These are phyloP conservation scores for Montipora cactus DNA, from an alignment of 64 coral and sea anemone species.

Conservation along the genomic window DNA sequence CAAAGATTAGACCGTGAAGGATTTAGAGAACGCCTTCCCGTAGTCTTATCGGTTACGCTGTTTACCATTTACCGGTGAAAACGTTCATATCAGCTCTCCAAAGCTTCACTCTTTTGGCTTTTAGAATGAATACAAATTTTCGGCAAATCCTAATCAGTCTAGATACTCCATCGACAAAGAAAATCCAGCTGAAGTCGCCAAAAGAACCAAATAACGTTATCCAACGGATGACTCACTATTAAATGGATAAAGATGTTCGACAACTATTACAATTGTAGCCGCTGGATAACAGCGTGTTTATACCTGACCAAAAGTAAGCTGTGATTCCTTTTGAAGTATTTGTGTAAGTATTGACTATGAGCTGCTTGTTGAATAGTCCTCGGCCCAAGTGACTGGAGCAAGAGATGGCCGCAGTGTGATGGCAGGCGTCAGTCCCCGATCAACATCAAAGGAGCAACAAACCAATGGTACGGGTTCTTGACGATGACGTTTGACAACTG, in stretches of 20 bases:
- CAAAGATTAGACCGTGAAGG: background rate
- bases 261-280: background rate
- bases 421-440: constrained; percentile 2
- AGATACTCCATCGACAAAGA: background rate
- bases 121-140: background rate
- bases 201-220: background rate
- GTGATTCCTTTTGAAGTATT: background rate
- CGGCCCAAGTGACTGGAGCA: background rate
- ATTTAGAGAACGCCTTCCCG: background rate
- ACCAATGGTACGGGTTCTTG: background rate
- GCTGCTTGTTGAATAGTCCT: background rate
- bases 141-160: background rate
- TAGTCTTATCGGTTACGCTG: background rate
- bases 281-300: background rate
- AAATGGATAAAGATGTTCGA: background rate
- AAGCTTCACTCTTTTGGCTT: background rate
- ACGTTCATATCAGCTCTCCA: background rate
- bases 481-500: constrained; percentile 14
- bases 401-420: background rate
- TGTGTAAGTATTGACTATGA: background rate
- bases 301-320: background rate
- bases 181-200: background rate
- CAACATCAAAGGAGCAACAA: background rate
- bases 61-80: background rate
- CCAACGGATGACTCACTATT: background rate